Evolutionary conservation across 2,797 vertebrate species (phyloP).

Genomic region (Cygnus olor): DNA sequence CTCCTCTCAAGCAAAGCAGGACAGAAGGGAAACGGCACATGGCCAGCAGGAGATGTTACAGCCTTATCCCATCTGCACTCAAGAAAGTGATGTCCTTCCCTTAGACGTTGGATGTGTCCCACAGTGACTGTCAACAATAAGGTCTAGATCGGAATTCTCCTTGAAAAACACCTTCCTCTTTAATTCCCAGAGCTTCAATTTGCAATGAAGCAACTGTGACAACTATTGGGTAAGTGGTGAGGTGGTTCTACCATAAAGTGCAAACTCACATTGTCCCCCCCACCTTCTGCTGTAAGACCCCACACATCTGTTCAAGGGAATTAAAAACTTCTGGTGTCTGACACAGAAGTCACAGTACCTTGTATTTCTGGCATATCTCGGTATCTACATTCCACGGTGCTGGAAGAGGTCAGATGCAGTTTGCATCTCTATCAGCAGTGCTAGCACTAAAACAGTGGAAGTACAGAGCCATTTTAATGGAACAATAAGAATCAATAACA

Average conservation of each 20-base stretch:
- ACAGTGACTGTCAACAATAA: slow-evolving; percentile 36
- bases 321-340: not conserved
- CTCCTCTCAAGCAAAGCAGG: slow-evolving; percentile 30
- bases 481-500: not conserved
- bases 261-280: not conserved
- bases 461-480: not conserved
- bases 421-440: not conserved
- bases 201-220: slow-evolving; percentile 28
- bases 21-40: not conserved
- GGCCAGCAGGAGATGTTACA: slow-evolving; percentile 15
- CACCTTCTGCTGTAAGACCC: not conserved
- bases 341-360: not conserved
- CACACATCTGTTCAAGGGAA: slow-evolving; percentile 18
- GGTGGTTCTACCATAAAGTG: not conserved
- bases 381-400: not conserved
- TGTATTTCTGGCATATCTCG: not conserved
- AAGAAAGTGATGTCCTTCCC: slow-evolving; percentile 29
- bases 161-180: not conserved
- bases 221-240: not conserved
- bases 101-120: not conserved
- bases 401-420: not conserved
- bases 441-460: not conserved
- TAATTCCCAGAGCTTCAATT: slow-evolving; percentile 42
- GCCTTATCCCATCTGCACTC: slow-evolving; percentile 27
- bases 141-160: slow-evolving; percentile 39